Percentiles rank a stretch among this genome's conserved stretches.
These are phyloP conservation scores for Pinctada fucata DNA, from an alignment of 2,888 invertebrate species.

Conservation along the genomic window DNA sequence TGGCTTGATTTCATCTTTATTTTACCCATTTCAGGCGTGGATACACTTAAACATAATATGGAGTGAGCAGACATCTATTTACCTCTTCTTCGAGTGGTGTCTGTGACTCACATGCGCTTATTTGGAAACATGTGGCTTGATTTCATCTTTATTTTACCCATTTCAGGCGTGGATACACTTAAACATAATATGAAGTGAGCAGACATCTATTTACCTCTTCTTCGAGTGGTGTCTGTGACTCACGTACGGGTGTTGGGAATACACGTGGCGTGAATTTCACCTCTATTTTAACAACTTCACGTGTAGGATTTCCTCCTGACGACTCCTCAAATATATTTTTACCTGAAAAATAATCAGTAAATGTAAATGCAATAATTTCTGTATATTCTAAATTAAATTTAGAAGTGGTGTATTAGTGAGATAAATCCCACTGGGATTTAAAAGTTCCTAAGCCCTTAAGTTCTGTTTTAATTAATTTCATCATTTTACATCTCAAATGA, in stretches of 20 bases:
- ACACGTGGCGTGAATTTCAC: constrained; percentile 86
- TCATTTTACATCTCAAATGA: no score
- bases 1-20: constrained; percentile 84
- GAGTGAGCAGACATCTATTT: constrained; percentile 10
- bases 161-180: constrained; percentile 77
- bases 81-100: constrained; percentile 82
- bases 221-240: constrained; percentile 79
- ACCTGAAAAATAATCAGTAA: constrained; percentile 68
- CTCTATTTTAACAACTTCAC: constrained; percentile 81
- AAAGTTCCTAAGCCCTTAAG: no score
- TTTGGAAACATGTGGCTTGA: constrained; percentile 88
- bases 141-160: constrained; percentile 81
- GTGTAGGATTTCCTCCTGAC: constrained; percentile 66
- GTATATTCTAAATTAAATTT: no score
- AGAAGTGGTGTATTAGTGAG: no score
- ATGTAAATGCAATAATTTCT: background rate
- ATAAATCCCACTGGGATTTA: no score
- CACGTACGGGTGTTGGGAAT: constrained; percentile 88
- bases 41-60: no score
- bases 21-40: constrained; percentile 79
- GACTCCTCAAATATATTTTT: constrained; percentile 68
- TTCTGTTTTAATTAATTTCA: no score
- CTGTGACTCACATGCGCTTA: constrained; percentile 83
- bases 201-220: constrained; percentile 79
- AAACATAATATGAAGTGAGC: no score